Evolutionary conservation across 2,113 vertebrate genomes (phyloP).

Genomic region (Etia nguti): DNA sequence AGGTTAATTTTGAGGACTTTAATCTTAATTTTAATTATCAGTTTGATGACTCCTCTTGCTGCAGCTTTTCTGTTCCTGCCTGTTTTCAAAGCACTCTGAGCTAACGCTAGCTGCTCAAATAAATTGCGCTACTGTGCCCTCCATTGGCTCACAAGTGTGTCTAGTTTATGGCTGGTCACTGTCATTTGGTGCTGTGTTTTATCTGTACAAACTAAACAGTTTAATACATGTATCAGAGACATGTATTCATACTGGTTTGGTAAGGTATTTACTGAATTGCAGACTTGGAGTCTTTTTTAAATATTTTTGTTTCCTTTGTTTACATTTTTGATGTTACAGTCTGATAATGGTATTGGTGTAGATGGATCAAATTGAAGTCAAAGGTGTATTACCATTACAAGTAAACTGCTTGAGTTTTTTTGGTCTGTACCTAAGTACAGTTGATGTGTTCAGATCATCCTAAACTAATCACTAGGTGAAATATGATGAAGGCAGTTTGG

Average conservation of each 20-base stretch:
- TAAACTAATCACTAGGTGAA: neutral
- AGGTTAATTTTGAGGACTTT: neutral
- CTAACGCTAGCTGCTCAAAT: neutral
- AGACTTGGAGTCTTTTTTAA: neutral
- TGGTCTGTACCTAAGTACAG: neutral
- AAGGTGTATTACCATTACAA: neutral
- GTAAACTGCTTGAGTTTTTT: neutral
- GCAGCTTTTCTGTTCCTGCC: neutral
- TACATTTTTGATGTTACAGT: neutral
- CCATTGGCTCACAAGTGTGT: neutral
- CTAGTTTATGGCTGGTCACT: neutral
- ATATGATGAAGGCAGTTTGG: neutral
- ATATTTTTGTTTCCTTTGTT: neutral
- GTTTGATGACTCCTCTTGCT: neutral
- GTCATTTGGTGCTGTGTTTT: neutral
- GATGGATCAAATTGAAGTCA: neutral
- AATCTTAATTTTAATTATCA: neutral
- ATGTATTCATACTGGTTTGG: neutral
- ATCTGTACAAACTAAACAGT: neutral
- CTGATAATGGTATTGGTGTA: neutral
- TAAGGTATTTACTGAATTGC: neutral
- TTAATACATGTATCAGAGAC: neutral
- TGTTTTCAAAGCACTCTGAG: neutral
- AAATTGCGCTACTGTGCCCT: neutral
- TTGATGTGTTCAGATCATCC: neutral